A percentile compares a stretch with the other conserved stretches of the same genome.
Conservation (phyloP, 1,140 invertebrate genomes). For the Zelostemma sp. region DNA sequence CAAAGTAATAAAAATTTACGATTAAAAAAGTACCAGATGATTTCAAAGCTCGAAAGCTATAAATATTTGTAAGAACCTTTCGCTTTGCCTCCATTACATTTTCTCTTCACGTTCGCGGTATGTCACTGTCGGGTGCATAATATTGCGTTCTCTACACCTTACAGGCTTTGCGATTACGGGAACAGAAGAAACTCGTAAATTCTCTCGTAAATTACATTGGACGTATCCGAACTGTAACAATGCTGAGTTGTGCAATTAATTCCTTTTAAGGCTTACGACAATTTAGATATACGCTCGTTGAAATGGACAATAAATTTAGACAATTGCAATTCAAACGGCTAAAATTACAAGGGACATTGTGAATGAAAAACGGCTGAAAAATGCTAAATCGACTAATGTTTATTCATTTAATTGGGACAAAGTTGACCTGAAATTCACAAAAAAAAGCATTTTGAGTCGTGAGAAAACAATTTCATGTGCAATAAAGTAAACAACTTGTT, state of each 20-base stretch:
- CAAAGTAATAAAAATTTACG: not conserved
- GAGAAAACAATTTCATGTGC: not conserved
- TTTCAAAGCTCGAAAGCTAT: constrained; percentile 13
- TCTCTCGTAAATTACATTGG: constrained; percentile 32
- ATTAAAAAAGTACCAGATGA: constrained; percentile 14
- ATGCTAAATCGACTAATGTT: not conserved
- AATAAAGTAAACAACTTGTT: too few species aligned
- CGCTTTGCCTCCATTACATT: constrained; percentile 23
- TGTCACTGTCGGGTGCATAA: constrained; percentile 60
- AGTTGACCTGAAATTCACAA: not conserved
- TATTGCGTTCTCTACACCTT: constrained; percentile 40
- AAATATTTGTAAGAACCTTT: constrained; percentile 28
- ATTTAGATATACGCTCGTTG: constrained; percentile 23
- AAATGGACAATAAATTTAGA: not conserved
- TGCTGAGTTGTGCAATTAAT: constrained; percentile 34
- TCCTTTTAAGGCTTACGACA: constrained; percentile 19
- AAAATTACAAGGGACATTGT: not conserved
- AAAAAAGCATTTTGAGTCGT: not conserved
- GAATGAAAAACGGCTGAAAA: not conserved
- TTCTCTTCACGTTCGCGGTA: constrained; percentile 57
- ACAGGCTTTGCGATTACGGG: constrained; percentile 37
- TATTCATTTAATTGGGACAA: constrained; percentile 1
- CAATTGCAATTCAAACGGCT: not conserved
- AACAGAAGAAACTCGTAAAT: constrained; percentile 45
- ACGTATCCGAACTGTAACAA: constrained; percentile 41